Evolutionary conservation across 2,113 vertebrate species (phyloP), one percentile per base, ranked within the genome.

Genomic region (Siphamia tubifer): DNA sequence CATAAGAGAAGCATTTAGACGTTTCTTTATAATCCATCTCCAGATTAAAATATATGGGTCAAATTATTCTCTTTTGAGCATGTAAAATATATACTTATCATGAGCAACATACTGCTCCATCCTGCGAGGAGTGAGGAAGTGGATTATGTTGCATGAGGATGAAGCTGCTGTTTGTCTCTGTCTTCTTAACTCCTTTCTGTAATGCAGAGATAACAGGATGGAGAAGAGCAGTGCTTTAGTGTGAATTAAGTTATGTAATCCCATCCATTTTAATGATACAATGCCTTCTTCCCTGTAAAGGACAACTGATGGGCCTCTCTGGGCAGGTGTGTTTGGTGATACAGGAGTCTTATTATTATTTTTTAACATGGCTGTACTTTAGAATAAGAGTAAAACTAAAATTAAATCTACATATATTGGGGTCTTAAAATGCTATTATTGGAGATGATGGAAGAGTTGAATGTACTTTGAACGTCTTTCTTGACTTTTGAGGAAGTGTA

Each of bases 311-410:
- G 43, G 21, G 39, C 35, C 43, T 62, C 3, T 15, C 45, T 30
- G 49, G 76, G 47, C 70, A 81, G 58, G 23, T 83, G 75, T 77
- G 77, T 81, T 47, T 76, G 60, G 16, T n/a, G n/a, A n/a, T n/a
- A n/a, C n/a, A n/a, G n/a, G n/a, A n/a, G n/a, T n/a, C n/a, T n/a
- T n/a, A n/a, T n/a, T n/a, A n/a, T n/a, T n/a, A n/a, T n/a, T n/a
- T n/a, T 21, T 6, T 30, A 13, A 32, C 3, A 36, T 61, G 25
- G 17, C 12, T 44, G 19, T 6, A 23, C 20, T 52, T 12, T 15
- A 31, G 3, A 35, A 39, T 25, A 4, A 27, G 10, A 17, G 20
- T 7, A 17, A 24, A 52, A 38, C 4, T 9, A 31, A 4, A 3
- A 0, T 7, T 13, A 38, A 19, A 4, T 1, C 8, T 35, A 17